Percentiles rank a stretch among this genome's conserved stretches.
Evolutionary conservation across 2,113 vertebrate species (phyloP).

Genomic region (Nothocercus nigrocapillus): DNA sequence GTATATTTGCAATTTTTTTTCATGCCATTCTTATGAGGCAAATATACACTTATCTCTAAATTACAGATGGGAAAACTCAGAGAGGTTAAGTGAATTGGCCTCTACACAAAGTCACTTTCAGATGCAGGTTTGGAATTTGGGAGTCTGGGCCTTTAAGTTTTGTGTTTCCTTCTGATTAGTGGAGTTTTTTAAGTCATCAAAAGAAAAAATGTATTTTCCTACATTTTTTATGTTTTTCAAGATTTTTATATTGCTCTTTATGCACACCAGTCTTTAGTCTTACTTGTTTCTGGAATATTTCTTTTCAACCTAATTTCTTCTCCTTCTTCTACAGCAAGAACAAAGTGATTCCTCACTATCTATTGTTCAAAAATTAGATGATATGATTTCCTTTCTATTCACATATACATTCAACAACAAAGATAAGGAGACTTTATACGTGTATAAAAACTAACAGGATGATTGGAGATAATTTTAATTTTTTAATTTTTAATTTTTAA

Average conservation of each 20-base stretch:
- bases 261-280: background rate
- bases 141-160: background rate
- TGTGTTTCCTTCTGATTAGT: background rate
- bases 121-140: background rate
- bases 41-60: background rate
- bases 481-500: no score
- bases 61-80: background rate
- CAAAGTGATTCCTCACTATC: background rate
- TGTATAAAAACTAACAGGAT: background rate
- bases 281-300: background rate
- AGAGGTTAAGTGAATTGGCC: background rate
- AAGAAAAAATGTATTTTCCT: background rate
- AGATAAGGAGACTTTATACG: background rate
- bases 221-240: background rate
- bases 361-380: background rate
- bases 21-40: background rate
- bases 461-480: background rate
- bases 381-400: background rate
- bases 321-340: background rate
- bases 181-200: background rate
- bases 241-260: background rate
- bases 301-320: background rate
- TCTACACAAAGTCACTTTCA: background rate
- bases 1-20: background rate
- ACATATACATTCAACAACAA: background rate